phyloP scores from a whole-genome alignment of 2,888 invertebrate genomes.

The Drosophila pseudotakahashii region DNA sequence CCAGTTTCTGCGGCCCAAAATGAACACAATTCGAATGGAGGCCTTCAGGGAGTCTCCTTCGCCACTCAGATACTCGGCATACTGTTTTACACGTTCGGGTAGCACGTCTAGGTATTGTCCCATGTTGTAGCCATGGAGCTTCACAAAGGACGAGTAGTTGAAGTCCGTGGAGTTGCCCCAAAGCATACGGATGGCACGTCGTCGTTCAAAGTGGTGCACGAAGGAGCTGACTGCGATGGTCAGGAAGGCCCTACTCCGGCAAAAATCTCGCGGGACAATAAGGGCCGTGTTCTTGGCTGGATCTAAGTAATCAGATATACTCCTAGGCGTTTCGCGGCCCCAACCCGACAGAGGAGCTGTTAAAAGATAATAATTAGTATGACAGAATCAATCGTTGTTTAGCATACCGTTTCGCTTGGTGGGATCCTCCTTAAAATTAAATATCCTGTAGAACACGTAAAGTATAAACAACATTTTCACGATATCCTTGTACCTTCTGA shows the following conservation, averaged over 20 bases:
- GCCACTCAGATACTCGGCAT: slow-evolving; percentile 72
- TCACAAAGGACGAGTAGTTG: slow-evolving; percentile 81
- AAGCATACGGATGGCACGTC: slow-evolving; percentile 85
- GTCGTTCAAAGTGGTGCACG: slow-evolving; percentile 88
- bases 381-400: too few relatives aligned
- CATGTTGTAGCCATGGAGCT: slow-evolving; percentile 77
- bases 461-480: not conserved
- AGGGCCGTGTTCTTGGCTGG: slow-evolving; percentile 89
- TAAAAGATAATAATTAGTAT: slow-evolving; percentile 16
- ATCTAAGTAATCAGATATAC: slow-evolving; percentile 89
- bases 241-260: slow-evolving; percentile 86
- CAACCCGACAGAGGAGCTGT: slow-evolving; percentile 87
- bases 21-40: slow-evolving; percentile 79
- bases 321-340: slow-evolving; percentile 90
- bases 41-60: slow-evolving; percentile 39
- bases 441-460: not conserved
- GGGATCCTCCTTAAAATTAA: not conserved
- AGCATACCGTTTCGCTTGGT: not conserved
- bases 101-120: slow-evolving; percentile 77
- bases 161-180: slow-evolving; percentile 84
- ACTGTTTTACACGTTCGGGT: slow-evolving; percentile 64
- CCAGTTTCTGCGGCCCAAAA: slow-evolving; percentile 75
- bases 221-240: slow-evolving; percentile 91
- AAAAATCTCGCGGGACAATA: slow-evolving; percentile 87
- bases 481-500: not conserved